These are phyloP conservation scores for Solenodon paradoxus DNA, from an alignment of 2,113 vertebrate genomes.

Conservation along the genomic window DNA sequence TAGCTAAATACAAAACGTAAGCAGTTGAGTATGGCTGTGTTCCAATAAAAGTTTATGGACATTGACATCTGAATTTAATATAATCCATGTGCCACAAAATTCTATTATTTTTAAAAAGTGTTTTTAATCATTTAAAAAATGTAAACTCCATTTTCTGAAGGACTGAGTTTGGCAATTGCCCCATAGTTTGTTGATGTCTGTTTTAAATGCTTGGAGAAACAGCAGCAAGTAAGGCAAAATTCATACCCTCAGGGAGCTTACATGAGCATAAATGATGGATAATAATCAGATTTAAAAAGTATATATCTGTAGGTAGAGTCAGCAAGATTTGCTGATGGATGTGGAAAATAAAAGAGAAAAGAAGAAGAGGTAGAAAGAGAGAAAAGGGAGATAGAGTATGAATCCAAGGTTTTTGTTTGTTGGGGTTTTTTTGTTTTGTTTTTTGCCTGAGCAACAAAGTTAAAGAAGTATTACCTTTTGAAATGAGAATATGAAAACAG, in stretches of 20 bases:
- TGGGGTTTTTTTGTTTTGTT: background rate
- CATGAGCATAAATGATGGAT: background rate
- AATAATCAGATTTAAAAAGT: background rate
- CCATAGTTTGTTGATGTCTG: background rate
- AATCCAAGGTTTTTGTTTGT: too few relatives aligned
- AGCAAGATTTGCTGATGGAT: background rate
- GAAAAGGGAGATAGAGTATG: background rate
- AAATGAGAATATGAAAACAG: background rate
- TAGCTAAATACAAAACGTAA: background rate
- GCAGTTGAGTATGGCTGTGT: background rate
- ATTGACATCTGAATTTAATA: background rate
- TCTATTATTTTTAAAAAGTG: background rate
- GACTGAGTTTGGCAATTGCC: background rate
- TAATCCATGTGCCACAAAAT: background rate
- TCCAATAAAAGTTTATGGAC: conserved; percentile 1
- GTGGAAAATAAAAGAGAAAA: background rate
- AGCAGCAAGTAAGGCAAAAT: background rate
- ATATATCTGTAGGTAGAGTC: background rate
- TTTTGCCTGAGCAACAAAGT: background rate
- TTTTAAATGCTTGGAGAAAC: background rate
- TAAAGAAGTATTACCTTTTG: background rate
- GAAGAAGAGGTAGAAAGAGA: fast-evolving
- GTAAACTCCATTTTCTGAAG: background rate
- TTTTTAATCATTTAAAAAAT: background rate
- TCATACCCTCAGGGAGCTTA: background rate